Evolutionary conservation across 2,797 vertebrate genomes (phyloP).

Genomic region (Neostethus bicornis): DNA sequence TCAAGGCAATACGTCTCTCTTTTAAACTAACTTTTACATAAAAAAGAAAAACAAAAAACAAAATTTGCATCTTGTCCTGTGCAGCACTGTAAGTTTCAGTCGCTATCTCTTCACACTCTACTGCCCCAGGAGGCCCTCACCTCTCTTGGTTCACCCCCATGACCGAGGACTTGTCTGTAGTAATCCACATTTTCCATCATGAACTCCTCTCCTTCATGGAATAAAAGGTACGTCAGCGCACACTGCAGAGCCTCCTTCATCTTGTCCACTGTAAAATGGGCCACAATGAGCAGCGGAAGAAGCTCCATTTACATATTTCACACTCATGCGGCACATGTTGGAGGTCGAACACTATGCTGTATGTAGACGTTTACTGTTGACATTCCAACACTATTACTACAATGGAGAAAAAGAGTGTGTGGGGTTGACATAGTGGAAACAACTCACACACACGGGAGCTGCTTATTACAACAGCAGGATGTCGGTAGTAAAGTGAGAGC

Average conservation of each 20-base stretch:
- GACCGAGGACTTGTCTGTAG: constrained; percentile 84
- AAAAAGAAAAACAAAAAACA: not conserved
- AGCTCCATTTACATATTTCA: not conserved
- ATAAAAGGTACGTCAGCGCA: constrained; percentile 89
- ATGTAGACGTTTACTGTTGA: constrained; percentile 13
- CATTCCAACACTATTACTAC: constrained; percentile 59
- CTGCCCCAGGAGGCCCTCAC: constrained; percentile 61
- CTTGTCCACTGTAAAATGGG: constrained; percentile 74
- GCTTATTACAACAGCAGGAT: constrained; percentile 1
- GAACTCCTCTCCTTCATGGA: constrained; percentile 88
- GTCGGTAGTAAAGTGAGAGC: constrained; percentile 12
- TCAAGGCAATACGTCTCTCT: too few relatives aligned
- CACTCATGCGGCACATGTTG: not conserved
- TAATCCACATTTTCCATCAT: constrained; percentile 88
- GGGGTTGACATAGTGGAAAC: constrained; percentile 57
- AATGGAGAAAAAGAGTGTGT: constrained; percentile 38
- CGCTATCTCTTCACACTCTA: not conserved
- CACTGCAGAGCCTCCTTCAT: constrained; percentile 86
- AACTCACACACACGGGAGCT: not conserved
- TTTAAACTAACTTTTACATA: too few relatives aligned
- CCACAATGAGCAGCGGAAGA: not conserved
- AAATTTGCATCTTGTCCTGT: too few relatives aligned
- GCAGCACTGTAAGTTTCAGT: not conserved
- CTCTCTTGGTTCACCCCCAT: constrained; percentile 80
- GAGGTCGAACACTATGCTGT: constrained; percentile 15